These are phyloP conservation scores for Ctenosaura bakeri DNA, from an alignment of 2,797 vertebrate genomes.

Conservation along the genomic window DNA sequence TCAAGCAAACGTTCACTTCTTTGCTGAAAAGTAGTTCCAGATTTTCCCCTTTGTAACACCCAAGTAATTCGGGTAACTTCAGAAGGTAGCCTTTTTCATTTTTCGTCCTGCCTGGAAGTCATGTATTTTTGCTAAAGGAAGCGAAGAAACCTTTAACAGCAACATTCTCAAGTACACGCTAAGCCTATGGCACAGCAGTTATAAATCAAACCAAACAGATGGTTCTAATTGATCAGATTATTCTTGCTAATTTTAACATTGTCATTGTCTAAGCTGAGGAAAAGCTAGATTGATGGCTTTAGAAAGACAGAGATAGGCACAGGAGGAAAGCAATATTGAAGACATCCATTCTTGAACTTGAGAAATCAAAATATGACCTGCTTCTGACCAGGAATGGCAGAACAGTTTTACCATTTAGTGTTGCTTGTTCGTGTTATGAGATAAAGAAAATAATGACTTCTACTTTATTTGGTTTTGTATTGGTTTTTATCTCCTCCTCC, in stretches of 20 bases:
- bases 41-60: neutral
- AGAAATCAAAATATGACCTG: slow-evolving; percentile 62
- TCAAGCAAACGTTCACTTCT: neutral
- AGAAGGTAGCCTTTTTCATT: neutral
- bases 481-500: neutral
- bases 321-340: slow-evolving; percentile 21
- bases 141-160: slow-evolving; percentile 15
- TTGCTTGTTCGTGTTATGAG: neutral
- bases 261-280: slow-evolving; percentile 62
- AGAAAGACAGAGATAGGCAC: slow-evolving; percentile 40
- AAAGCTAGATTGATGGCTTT: slow-evolving; percentile 54
- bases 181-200: slow-evolving; percentile 33
- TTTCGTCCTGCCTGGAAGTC: neutral
- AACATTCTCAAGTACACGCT: neutral
- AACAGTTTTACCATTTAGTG: slow-evolving; percentile 26
- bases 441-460: neutral
- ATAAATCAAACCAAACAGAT: slow-evolving; percentile 72
- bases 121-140: neutral
- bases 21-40: neutral
- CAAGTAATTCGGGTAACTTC: neutral
- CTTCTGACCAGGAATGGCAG: slow-evolving; percentile 50
- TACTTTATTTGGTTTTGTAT: neutral
- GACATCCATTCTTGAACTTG: slow-evolving; percentile 56
- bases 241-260: slow-evolving; percentile 77
- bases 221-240: slow-evolving; percentile 74